Base-by-base conservation (phyloP, 2,113 vertebrate species). In the Mungos mungo region DNA sequence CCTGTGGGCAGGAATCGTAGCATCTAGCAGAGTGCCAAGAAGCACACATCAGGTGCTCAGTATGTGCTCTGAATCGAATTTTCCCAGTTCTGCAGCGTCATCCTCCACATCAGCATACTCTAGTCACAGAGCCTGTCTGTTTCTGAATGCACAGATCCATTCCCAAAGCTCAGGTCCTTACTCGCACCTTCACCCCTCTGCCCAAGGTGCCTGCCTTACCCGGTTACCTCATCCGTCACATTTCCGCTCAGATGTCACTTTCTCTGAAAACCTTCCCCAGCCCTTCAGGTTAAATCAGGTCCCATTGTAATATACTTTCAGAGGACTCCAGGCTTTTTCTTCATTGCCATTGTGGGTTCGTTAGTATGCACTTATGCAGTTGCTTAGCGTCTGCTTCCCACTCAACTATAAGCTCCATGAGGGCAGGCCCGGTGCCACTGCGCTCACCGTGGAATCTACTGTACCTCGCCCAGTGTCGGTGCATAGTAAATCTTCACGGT, bases 91-190 rank as follows among this genome's bases (percentile, higher is more conserved):
- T 1, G 0, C 0, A 7, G 33, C 10, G 27, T 84, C 57, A 8
- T 7, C 72, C 8, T 5, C 9, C 10, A 11, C 14, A 3, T 27
- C 6, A 27, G 3, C 0, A 3, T 0, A 0, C 6, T 33, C 1
- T 4, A 1, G 1, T 38, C 68, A 41, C 38, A 18, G 1, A 16
- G 54, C 4, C 63, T 23, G 38, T 14, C 60, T 77, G 7, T 33
- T 45, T 45, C 7, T 8, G 12, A 54, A 16, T 18, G 45, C 4
- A 50, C 15, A 7, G 1, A 31, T 31, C 31, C 9, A 35, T 1
- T 2, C 21, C 5, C 7, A n/a, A 66, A 63, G 25, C 25, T 80
- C 14, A 11, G 65, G 29, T 21, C 27, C 21, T 25, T 18, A 9
- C 0, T 5, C 0, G 23, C 31, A 8, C 25, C 15, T 54, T 45